phyloP scores from a whole-genome alignment of 2,797 vertebrate species.

The Lacerta viridis region DNA sequence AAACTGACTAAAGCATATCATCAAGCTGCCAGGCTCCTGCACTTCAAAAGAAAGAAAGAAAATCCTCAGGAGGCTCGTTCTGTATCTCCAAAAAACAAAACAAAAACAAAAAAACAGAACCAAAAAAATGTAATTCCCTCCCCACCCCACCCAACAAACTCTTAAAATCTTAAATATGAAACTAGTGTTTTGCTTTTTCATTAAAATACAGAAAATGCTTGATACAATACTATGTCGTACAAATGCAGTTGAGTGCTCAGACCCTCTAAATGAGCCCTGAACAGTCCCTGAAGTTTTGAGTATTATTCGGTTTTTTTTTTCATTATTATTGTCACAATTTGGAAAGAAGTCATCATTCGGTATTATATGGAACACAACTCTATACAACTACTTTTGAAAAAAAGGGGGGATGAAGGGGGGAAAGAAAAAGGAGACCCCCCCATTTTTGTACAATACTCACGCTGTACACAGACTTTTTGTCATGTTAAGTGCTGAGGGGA shows the following conservation, averaged over 20 bases:
- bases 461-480: constrained; percentile 90
- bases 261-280: constrained; percentile 85
- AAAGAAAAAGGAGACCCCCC: constrained; percentile 11
- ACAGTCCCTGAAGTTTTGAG: constrained; percentile 96
- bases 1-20: constrained; percentile 86
- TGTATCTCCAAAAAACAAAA: constrained; percentile 70
- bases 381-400: constrained; percentile 72
- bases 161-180: constrained; percentile 95
- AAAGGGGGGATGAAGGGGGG: constrained; percentile 36
- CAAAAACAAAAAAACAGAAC: constrained; percentile 31
- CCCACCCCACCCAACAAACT: constrained; percentile 76
- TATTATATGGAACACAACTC: constrained; percentile 79
- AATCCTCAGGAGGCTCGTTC: constrained; percentile 84
- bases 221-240: constrained; percentile 96
- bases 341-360: constrained; percentile 82
- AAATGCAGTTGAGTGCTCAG: constrained; percentile 91
- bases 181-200: constrained; percentile 98
- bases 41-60: constrained; percentile 34
- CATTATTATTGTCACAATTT: constrained; percentile 92
- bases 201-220: constrained; percentile 96
- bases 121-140: constrained; percentile 66
- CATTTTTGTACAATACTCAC: constrained; percentile 82
- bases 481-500: constrained; percentile 85
- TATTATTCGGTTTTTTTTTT: constrained; percentile 82
- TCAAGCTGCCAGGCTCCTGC: constrained; percentile 78